phyloP scores from a whole-genome alignment of 2,797 vertebrate species.

The Sebastiscus tertius region DNA sequence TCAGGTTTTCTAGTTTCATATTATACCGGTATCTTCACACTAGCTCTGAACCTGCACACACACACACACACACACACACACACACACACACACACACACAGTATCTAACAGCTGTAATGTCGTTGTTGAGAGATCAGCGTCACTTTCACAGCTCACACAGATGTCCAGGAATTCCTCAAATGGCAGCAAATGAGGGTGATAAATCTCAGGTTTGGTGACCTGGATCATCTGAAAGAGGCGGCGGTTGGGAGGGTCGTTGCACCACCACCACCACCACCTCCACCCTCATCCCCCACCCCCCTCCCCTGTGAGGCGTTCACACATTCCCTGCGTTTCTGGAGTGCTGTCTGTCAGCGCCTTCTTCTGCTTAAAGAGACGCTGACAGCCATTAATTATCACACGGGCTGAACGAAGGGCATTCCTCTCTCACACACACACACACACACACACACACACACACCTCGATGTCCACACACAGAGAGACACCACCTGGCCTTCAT shows the following conservation, averaged over 20 bases:
- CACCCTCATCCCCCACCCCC: constrained; percentile 39
- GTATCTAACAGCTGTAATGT: background rate
- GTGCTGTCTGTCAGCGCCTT: constrained; percentile 79
- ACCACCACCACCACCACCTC: too few relatives aligned
- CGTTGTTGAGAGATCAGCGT: constrained; percentile 38
- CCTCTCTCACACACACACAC: constrained; percentile 28
- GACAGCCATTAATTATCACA: constrained; percentile 84
- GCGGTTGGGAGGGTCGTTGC: constrained; percentile 4
- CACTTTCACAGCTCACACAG: constrained; percentile 33
- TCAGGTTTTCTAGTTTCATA: too few relatives aligned
- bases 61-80: background rate
- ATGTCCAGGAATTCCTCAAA: constrained; percentile 60
- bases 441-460: constrained; percentile 1
- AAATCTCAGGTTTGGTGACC: constrained; percentile 56
- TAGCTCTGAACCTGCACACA: background rate
- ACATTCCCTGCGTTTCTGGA: constrained; percentile 76
- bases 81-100: background rate
- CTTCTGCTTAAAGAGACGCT: constrained; percentile 76
- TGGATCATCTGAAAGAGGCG: constrained; percentile 46
- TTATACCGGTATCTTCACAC: too few relatives aligned
- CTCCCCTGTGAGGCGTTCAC: constrained; percentile 51
- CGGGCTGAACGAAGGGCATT: constrained; percentile 77
- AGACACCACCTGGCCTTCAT: constrained; percentile 65
- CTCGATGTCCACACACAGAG: constrained; percentile 18
- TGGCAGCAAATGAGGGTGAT: constrained; percentile 58